phyloP scores from a whole-genome alignment of 2,888 invertebrate species.

The Tupiocoris notatus region DNA sequence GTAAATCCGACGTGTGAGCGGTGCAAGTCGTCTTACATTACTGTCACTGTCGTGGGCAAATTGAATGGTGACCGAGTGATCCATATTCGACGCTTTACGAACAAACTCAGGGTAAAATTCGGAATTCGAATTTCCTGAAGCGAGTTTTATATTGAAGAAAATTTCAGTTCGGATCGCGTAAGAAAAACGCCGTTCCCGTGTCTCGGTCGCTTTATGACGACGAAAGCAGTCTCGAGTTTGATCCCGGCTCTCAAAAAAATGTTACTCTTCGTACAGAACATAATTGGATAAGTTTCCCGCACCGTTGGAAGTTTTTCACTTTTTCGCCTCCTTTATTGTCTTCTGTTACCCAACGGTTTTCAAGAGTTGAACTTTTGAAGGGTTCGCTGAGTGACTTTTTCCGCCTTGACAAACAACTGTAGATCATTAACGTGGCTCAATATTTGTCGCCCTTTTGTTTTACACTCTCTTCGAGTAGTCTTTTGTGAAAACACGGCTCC shows the following conservation, averaged over 20 bases:
- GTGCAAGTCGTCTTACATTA: no score
- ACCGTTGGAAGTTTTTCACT: neutral
- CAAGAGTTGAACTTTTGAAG: neutral
- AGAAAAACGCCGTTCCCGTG: no score
- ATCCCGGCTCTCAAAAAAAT: neutral
- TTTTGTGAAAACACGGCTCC: neutral
- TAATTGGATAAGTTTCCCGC: neutral
- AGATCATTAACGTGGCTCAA: constrained; percentile 3
- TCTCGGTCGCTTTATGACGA: no score
- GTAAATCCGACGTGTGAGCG: no score
- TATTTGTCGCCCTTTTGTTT: neutral
- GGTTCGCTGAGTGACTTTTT: neutral
- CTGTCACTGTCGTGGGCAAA: no score
- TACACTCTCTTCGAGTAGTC: neutral
- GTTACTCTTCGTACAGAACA: neutral
- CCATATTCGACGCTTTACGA: no score
- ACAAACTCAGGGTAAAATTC: no score
- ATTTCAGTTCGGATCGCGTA: no score
- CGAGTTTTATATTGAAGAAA: no score
- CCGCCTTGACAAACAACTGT: constrained; percentile 3
- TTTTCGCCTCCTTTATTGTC: neutral
- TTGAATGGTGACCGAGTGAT: no score
- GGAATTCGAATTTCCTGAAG: no score
- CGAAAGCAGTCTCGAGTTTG: no score
- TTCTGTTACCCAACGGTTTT: neutral